These are phyloP conservation scores for Sander lucioperca DNA, from an alignment of 2,113 vertebrate genomes.

Conservation along the genomic window DNA sequence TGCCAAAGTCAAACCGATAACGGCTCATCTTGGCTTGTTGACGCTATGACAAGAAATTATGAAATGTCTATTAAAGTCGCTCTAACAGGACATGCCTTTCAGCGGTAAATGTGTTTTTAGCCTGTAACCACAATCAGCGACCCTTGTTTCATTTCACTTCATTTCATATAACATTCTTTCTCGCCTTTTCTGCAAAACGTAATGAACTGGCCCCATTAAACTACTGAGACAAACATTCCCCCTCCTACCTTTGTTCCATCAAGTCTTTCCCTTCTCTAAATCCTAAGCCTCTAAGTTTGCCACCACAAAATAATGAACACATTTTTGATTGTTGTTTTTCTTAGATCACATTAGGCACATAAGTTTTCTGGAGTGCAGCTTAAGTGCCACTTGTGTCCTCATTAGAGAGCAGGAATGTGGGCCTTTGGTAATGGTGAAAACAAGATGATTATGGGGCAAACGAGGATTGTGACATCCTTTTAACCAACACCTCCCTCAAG, in stretches of 20 bases:
- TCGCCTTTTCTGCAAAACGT: not conserved
- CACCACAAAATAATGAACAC: slow-evolving; percentile 16
- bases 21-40: slow-evolving; percentile 29
- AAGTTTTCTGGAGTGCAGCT: slow-evolving; percentile 4
- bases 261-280: not conserved
- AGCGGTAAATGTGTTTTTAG: slow-evolving; percentile 25
- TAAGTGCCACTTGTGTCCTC: slow-evolving; percentile 57
- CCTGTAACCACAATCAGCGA: slow-evolving; percentile 7
- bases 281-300: not conserved
- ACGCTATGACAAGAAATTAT: slow-evolving; percentile 13
- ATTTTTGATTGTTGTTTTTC: slow-evolving; percentile 32
- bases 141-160: slow-evolving; percentile 22
- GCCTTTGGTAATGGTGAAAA: slow-evolving; percentile 61
- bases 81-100: slow-evolving; percentile 4
- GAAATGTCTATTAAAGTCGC: slow-evolving; percentile 22
- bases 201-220: slow-evolving; percentile 49
- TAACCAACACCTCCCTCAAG: slow-evolving; percentile 55
- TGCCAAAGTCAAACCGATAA: slow-evolving; percentile 50
- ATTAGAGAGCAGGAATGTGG: slow-evolving; percentile 50
- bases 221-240: slow-evolving; percentile 23
- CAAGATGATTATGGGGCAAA: slow-evolving; percentile 43
- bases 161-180: slow-evolving; percentile 25
- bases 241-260: slow-evolving; percentile 31
- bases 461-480: slow-evolving; percentile 49
- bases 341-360: slow-evolving; percentile 1